These are phyloP conservation scores for Spizella passerina DNA, from an alignment of 2,797 vertebrate genomes.

Conservation along the genomic window DNA sequence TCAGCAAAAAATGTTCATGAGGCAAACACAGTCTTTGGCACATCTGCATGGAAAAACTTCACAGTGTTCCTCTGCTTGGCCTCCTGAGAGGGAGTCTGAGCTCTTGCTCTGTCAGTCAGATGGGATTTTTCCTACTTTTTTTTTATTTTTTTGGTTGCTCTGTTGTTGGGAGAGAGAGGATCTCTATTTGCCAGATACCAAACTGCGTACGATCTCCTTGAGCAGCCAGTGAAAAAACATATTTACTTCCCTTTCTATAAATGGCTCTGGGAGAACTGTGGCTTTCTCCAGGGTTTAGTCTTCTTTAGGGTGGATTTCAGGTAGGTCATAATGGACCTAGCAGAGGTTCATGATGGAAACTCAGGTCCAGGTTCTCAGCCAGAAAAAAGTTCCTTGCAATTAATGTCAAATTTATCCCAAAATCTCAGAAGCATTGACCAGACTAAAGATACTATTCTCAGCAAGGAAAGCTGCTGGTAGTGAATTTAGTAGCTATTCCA, in stretches of 20 bases:
- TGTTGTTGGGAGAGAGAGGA: background rate
- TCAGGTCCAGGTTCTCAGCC: background rate
- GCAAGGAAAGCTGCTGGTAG: background rate
- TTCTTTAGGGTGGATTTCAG: background rate
- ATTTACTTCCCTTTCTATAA: background rate
- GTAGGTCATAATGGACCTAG: background rate
- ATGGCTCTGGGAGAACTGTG: background rate
- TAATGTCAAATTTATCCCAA: background rate
- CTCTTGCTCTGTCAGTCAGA: background rate
- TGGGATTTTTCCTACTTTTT: background rate
- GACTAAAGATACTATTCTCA: background rate
- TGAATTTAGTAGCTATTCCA: conserved; percentile 43
- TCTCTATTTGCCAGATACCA: background rate
- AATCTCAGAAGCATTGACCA: background rate
- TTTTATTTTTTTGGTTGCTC: background rate
- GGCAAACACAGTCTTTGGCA: conserved; percentile 48
- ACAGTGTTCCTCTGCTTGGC: background rate
- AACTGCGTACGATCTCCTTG: background rate
- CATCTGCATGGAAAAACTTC: conserved; percentile 48
- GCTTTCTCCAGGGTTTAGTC: background rate
- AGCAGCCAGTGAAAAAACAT: background rate
- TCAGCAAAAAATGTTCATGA: background rate
- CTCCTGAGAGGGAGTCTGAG: background rate
- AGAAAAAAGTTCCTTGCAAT: background rate
- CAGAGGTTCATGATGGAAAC: background rate